Evolutionary conservation across 2,113 vertebrate genomes (phyloP), one percentile per base, ranked within the genome.

Genomic region (Monopterus albus): DNA sequence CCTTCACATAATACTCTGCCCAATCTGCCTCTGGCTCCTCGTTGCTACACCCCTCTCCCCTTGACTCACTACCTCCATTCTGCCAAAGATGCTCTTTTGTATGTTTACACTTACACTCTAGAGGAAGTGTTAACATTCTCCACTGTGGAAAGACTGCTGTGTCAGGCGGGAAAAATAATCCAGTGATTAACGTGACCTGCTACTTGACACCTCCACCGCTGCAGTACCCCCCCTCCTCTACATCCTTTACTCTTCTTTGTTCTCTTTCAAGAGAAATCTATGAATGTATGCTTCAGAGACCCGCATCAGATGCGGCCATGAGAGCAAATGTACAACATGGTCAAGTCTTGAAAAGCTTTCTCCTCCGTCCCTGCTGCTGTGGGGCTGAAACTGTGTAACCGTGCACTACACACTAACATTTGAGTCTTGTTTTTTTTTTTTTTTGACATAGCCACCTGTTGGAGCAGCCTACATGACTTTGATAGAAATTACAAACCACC

Each of bases 31-130:
- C 68, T 25, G 73, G 65, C 56, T 65, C 62, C 29, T 60, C 13
- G 23, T 73, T 58, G 75, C 74, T 73, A 79, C 59, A 39, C 46
- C 68, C 20, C 72, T 59, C 25, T 12, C 12, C 59, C 61, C 70
- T 60, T 50, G 62, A 78, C 84, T 90, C 92, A 86, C 93, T 93
- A 94, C 93, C 92, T 94, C 91, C 89, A 78, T 49, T 92, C 91
- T 93, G 92, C 91, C 92, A 93, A 92, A 93, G 89, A 90, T 84
- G 81, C 82, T 84, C 66, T 91, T 62, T 81, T 87, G 79, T 88
- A 84, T 91, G 91, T 93, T 93, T 93, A 92, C 91, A 91, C 38
- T 78, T 69, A 77, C 62, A 61, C 72, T 72, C 66, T 52, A 81
- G 71, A 80, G 75, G 79, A 80, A 81, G 75, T 33, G 40, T 42